These are phyloP conservation scores for Galerucella calmariensis DNA, from an alignment of 2,888 invertebrate genomes.

Conservation along the genomic window DNA sequence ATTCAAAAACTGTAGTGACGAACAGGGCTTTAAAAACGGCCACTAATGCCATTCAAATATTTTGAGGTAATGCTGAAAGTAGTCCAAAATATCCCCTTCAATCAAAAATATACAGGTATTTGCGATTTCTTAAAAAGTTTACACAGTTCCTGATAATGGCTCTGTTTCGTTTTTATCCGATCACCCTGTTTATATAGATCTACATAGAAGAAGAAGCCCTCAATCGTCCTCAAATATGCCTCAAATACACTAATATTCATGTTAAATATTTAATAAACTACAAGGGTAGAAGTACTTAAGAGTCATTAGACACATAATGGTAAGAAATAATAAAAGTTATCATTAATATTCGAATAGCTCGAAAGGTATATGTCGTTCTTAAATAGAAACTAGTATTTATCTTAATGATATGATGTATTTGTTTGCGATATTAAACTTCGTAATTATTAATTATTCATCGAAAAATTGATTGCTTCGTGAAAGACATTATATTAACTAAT, in stretches of 20 bases:
- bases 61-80: no score
- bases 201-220: slow-evolving; percentile 5
- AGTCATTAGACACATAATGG: slow-evolving; percentile 41
- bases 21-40: no score
- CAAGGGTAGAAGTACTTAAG: slow-evolving; percentile 36
- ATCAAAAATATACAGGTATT: no score
- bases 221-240: slow-evolving; percentile 19
- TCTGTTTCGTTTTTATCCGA: no score
- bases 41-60: no score
- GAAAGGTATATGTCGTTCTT: slow-evolving; percentile 38
- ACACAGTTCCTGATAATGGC: background rate
- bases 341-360: slow-evolving; percentile 35
- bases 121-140: background rate
- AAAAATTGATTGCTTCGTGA: slow-evolving; percentile 37
- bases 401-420: slow-evolving; percentile 48
- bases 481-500: slow-evolving; percentile 37
- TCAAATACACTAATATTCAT: slow-evolving; percentile 27
- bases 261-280: slow-evolving; percentile 27
- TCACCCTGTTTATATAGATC: no score
- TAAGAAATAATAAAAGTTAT: slow-evolving; percentile 34
- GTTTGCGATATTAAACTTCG: slow-evolving; percentile 48
- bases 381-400: slow-evolving; percentile 42
- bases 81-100: no score
- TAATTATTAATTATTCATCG: slow-evolving; percentile 47
- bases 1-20: no score